Evolutionary conservation across 2,797 vertebrate genomes (phyloP).

Genomic region (Myotis pilosus): DNA sequence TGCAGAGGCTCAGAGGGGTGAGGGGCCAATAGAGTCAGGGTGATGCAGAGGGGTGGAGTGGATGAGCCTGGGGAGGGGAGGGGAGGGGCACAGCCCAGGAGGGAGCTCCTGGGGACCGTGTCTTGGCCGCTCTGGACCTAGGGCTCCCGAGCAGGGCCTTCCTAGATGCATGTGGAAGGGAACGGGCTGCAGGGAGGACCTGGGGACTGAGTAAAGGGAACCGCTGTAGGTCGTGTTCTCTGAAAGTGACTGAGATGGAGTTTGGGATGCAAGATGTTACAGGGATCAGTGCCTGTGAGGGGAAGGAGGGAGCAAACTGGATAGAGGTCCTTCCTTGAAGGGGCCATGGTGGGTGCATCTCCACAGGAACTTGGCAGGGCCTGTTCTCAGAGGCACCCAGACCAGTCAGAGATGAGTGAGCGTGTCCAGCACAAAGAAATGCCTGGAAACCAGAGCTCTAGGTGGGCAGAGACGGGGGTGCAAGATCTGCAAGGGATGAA

Average conservation of each 20-base stretch:
- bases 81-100: neutral
- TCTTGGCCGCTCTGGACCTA: neutral
- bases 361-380: neutral
- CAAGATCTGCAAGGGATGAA: neutral
- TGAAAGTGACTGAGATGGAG: neutral
- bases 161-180: accelerated
- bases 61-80: neutral
- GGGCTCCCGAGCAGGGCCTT: neutral
- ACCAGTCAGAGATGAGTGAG: neutral
- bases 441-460: neutral
- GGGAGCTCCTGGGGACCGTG: neutral
- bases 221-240: neutral
- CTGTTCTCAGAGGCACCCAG: neutral
- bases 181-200: neutral
- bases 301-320: neutral
- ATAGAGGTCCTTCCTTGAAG: neutral
- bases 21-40: neutral
- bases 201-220: neutral
- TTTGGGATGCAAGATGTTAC: neutral
- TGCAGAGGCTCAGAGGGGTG: neutral
- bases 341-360: neutral
- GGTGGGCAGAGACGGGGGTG: neutral
- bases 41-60: neutral
- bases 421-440: neutral
- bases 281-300: neutral